Evolutionary conservation across 1,140 invertebrate genomes (phyloP), one percentile per base, ranked within the genome.

Genomic region (Glomeris maerens): DNA sequence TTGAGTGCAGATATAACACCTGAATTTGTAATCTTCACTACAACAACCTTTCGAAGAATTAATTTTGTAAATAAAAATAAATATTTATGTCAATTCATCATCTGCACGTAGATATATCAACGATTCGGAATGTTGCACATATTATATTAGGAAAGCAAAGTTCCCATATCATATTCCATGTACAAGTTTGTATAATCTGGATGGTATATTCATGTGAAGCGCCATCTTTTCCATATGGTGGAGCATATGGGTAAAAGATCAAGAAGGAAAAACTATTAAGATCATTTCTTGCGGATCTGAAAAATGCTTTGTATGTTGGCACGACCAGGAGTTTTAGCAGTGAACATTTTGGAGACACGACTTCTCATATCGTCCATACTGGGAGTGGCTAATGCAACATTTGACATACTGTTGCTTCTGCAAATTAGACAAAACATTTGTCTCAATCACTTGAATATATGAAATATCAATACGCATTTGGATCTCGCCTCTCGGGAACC

Each of bases 321-420:
- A 14, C 47, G 5, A 23, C 36, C 54, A 28, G 28, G 27, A 13
- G 70, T 65, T 46, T 57, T 56, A 4, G 41, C 40, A 28, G 72
- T 72, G 55, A 78, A 77, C 49, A 77, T 76, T 54, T 77, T 77
- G 23, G 72, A 74, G 54, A 78, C 66, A 56, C 71, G 66, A 50
- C 76, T 72, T 22, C 70, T 66, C 70, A 78, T 73, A 27, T 78
- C 76, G 58, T 78, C 76, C 31, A 78, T 72, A 13, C 74, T 72
- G 53, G 74, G 71, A n/a, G 71, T 72, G 14, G 73, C 70, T 52
- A 74, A 74, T 10, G 62, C 65, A 0, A 65, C 64, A 7, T 66
- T 64, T 51, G 67, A 59, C 22, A 67, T 66, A 3, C 72, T 52
- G 0, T 65, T 67, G 3, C 71, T 51, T 1, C 66, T 55, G 41